Percentiles rank a stretch among this genome's conserved stretches.
Evolutionary conservation across 2,113 vertebrate species (phyloP).

Genomic region (Telmatochromis sp.): DNA sequence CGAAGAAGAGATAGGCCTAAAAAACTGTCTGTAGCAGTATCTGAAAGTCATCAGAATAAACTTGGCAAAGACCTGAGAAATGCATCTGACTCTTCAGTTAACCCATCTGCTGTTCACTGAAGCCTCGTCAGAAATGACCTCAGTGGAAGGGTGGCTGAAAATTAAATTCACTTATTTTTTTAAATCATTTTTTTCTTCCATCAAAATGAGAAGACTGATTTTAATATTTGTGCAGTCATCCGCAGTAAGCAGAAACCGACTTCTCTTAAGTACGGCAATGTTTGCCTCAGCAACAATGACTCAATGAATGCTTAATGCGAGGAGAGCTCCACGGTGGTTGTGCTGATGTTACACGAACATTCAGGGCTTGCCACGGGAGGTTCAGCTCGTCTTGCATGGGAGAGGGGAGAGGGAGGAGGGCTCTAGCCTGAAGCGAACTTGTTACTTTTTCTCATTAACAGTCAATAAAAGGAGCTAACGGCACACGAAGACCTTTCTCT

Average conservation of each 20-base stretch:
- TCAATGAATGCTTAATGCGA: constrained; percentile 27
- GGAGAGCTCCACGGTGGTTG: not conserved
- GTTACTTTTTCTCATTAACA: constrained; percentile 23
- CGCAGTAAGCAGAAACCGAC: not conserved
- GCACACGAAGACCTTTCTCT: not conserved
- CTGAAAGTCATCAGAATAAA: not conserved
- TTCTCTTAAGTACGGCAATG: not conserved
- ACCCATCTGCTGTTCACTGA: not conserved
- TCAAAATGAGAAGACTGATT: not conserved
- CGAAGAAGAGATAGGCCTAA: not conserved
- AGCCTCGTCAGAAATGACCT: not conserved
- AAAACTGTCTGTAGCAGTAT: not conserved
- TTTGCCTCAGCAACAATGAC: not conserved
- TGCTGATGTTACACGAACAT: constrained; percentile 36
- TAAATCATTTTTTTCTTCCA: fast-evolving
- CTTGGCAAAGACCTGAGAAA: not conserved
- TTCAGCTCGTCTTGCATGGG: not conserved
- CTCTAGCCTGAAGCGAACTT: constrained; percentile 12
- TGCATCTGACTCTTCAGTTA: not conserved
- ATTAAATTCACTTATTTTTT: not conserved
- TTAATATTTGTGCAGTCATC: not conserved
- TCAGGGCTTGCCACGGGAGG: not conserved
- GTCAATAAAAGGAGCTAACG: not conserved
- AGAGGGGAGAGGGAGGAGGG: not conserved
- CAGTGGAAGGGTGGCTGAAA: not conserved